A percentile compares a stretch with the other conserved stretches of the same genome.
Conservation (phyloP, 1,140 invertebrate species). For the Drosophila navojoa region DNA sequence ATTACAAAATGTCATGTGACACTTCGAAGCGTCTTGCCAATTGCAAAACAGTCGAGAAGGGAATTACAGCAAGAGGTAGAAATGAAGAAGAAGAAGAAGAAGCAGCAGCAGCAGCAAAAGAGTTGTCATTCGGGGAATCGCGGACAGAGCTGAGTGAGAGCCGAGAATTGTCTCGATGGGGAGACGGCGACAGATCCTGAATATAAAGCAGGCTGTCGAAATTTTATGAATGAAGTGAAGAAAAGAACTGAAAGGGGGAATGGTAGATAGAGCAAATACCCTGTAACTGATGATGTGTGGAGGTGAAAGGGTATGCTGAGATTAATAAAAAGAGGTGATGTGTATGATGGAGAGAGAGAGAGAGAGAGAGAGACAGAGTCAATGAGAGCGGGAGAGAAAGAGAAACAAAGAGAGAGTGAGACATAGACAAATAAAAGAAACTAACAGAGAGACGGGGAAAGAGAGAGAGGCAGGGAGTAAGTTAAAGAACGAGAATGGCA, state of each 20-base stretch:
- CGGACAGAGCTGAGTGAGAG: neutral
- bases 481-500: too few species aligned
- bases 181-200: conserved; percentile 7
- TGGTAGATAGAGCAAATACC: neutral
- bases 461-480: neutral
- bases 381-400: neutral
- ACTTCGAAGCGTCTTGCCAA: conserved; percentile 49
- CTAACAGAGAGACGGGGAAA: neutral
- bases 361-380: neutral
- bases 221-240: conserved; percentile 42
- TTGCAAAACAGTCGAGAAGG: conserved; percentile 1
- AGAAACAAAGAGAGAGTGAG: neutral
- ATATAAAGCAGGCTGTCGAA: conserved; percentile 15
- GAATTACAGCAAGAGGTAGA: neutral
- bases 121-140: conserved; percentile 33
- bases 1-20: conserved; percentile 80
- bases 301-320: neutral
- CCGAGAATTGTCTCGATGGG: conserved; percentile 1
- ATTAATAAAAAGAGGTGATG: neutral
- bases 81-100: neutral
- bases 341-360: neutral
- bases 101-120: conserved; percentile 23
- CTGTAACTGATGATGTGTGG: neutral
- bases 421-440: too few species aligned
- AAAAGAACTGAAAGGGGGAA: neutral